These are phyloP conservation scores for Garra rufa DNA, from an alignment of 2,113 vertebrate species.

Conservation along the genomic window DNA sequence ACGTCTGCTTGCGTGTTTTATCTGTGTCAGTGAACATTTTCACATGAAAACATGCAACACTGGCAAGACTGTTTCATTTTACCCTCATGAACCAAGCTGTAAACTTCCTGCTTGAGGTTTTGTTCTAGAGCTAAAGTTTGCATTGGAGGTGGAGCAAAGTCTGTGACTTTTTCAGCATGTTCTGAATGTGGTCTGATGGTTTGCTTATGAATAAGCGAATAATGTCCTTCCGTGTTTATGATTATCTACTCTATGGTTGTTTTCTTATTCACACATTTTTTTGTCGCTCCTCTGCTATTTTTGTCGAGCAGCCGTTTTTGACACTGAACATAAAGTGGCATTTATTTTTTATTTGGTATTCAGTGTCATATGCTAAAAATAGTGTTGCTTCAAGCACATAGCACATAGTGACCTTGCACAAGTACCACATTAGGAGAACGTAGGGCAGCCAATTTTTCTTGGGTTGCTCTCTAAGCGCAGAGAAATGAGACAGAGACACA, in stretches of 20 bases:
- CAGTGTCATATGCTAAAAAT: constrained; percentile 20
- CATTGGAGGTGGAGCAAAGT: not conserved
- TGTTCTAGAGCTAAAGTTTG: not conserved
- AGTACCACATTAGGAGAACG: not conserved
- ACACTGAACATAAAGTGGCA: constrained; percentile 8
- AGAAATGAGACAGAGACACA: not conserved
- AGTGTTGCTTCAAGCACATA: not conserved
- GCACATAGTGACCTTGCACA: constrained; percentile 15
- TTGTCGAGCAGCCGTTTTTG: constrained; percentile 12
- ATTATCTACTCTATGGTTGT: not conserved
- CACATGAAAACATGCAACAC: not conserved
- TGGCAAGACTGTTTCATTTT: not conserved
- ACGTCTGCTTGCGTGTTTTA: not conserved
- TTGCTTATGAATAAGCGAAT: not conserved
- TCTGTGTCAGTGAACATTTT: not conserved
- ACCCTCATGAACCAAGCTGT: not conserved
- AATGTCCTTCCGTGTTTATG: not conserved
- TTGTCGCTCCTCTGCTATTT: not conserved
- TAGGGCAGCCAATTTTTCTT: not conserved
- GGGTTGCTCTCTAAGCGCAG: not conserved
- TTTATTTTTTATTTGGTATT: constrained; percentile 11
- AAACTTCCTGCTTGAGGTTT: constrained; percentile 14
- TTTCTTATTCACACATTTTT: not conserved
- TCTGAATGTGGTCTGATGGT: constrained; percentile 9
- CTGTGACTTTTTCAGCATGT: not conserved